Base-by-base conservation (phyloP, 2,888 invertebrate genomes). In the Arrhopalites spinosus region DNA sequence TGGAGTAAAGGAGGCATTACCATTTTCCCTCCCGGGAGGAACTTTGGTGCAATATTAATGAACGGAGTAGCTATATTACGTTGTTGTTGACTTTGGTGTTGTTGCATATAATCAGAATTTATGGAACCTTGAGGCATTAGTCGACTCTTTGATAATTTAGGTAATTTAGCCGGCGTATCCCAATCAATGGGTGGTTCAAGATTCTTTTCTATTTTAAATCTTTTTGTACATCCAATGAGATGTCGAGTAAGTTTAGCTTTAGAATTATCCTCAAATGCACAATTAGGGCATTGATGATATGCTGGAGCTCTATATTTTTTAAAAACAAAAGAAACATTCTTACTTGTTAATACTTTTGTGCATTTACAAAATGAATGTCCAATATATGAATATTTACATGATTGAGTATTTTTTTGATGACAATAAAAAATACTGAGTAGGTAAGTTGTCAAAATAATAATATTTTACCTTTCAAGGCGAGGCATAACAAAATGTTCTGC, bases 141-240 rank as follows among this genome's bases (percentile, higher is more conserved):
- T 59, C 84, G 80, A 77, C 81, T 86, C 72, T 88, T 86, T 75
- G 86, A 84, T 83, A 92, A 89, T 87, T 92, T 90, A 78, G 95
- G 94, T 86, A 95, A 94, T 86, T 96, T 95, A 3, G 95, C 95
- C 0, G 96, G 96, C 0, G 95, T 95, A 84, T 95, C 95, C 93
- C 94, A 95, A 84, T 95, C 95, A 0, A 90, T 87, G 0, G 95
- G 93, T 5, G 96, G 95, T 81, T 92, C 91, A 82, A 87, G 88
- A 86, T 97, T 96, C 64, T 90, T 87, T 80, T 94, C 94, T 0
- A 94, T 92, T 85, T 93, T 92, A 86, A 94, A 96, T 85, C 94
- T 93, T 86, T 95, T 94, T 59, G 91, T 90, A 86, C 97, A 97
- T 1, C 94, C 92, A 77, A 93, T 90, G 80, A 92, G 89, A 87